These are phyloP conservation scores for Cnemophilus loriae DNA, from an alignment of 2,113 vertebrate genomes.

Conservation along the genomic window DNA sequence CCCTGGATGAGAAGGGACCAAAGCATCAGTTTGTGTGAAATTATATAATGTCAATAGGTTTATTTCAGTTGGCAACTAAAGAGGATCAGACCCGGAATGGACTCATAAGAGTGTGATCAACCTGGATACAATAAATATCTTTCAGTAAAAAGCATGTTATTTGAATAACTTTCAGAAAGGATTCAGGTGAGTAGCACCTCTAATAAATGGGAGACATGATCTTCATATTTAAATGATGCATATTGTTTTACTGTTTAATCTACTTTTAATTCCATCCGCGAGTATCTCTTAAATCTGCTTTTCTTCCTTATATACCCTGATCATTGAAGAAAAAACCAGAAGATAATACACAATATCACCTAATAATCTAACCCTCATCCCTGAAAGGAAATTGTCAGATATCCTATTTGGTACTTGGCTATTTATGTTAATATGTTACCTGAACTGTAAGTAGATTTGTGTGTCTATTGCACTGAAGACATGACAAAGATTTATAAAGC, in stretches of 20 bases:
- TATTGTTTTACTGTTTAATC: neutral
- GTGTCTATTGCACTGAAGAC: slow-evolving; percentile 50
- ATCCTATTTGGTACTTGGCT: slow-evolving; percentile 57
- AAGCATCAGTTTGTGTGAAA: neutral
- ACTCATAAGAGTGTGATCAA: neutral
- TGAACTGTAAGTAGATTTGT: slow-evolving; percentile 63
- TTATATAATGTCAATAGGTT: neutral
- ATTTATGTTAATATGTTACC: slow-evolving; percentile 55
- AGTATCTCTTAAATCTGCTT: slow-evolving; percentile 14
- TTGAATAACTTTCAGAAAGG: neutral
- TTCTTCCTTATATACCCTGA: slow-evolving; percentile 10
- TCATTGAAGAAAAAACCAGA: slow-evolving; percentile 1
- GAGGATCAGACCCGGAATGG: neutral
- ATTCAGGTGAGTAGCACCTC: neutral
- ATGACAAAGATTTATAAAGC: slow-evolving; percentile 70
- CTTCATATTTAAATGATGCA: neutral
- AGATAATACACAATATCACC: slow-evolving; percentile 16
- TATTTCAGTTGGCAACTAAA: neutral
- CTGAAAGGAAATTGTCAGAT: slow-evolving; percentile 40
- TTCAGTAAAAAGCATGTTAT: neutral
- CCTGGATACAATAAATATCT: neutral
- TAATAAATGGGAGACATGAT: neutral
- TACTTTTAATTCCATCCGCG: neutral
- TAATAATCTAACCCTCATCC: slow-evolving; percentile 8
- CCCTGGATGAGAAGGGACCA: neutral